Percentiles rank a stretch among this genome's conserved stretches.
Evolutionary conservation across 2,797 vertebrate species (phyloP).

Genomic region (Poeciliopsis infans): DNA sequence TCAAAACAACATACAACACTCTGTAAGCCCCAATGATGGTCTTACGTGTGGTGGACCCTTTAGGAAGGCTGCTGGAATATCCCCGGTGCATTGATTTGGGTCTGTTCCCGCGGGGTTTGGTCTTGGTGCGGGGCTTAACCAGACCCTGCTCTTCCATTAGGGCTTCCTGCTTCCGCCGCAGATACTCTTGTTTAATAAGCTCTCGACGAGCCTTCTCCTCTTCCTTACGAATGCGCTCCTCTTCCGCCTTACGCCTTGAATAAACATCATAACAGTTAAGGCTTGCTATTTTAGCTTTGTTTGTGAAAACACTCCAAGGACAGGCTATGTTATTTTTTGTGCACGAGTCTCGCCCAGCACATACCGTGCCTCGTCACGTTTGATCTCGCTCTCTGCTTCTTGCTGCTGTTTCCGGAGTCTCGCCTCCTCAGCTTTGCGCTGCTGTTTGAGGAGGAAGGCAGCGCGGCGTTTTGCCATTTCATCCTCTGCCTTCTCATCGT

Average conservation of each 20-base stretch:
- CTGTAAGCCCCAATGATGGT: rapidly evolving
- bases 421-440: constrained; percentile 94
- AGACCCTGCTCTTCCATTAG: constrained; percentile 93
- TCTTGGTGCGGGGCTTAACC: constrained; percentile 84
- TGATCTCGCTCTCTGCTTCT: constrained; percentile 90
- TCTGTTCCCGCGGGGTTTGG: constrained; percentile 82
- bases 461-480: constrained; percentile 95
- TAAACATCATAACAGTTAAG: constrained; percentile 7
- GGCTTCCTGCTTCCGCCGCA: constrained; percentile 91
- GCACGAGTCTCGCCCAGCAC: neutral
- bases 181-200: constrained; percentile 96
- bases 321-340: neutral
- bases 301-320: neutral
- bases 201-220: constrained; percentile 95
- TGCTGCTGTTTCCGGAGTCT: constrained; percentile 89
- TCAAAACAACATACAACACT: constrained; percentile 2
- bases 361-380: constrained; percentile 93
- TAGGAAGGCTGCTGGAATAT: constrained; percentile 79
- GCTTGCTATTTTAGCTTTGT: neutral
- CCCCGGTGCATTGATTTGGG: constrained; percentile 91
- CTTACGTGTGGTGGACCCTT: constrained; percentile 88
- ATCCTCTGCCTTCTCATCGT: constrained; percentile 94
- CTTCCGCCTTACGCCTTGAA: constrained; percentile 93
- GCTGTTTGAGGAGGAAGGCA: constrained; percentile 94
- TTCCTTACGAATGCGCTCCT: constrained; percentile 94